A percentile compares a stretch with the other conserved stretches of the same genome.
phyloP scores from a whole-genome alignment of 2,888 invertebrate genomes.

The Dinocampus coccinellae region DNA sequence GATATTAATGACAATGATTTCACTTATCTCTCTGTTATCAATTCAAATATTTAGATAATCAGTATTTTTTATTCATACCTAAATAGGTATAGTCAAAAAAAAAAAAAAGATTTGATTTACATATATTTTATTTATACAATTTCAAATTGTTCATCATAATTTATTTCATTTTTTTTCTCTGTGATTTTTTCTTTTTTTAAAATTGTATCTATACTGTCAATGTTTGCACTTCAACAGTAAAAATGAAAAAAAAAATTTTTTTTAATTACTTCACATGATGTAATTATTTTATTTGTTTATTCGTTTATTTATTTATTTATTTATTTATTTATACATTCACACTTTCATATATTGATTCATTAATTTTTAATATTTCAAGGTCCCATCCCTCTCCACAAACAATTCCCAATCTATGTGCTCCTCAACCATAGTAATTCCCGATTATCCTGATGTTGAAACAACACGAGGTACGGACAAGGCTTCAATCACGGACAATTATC shows the following conservation, averaged over 20 bases:
- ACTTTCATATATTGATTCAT: too few species aligned
- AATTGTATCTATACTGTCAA: background rate
- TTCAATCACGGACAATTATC: constrained; percentile 1
- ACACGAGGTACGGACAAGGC: constrained; percentile 1
- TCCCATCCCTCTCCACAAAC: constrained; percentile 14
- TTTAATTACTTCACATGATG: background rate
- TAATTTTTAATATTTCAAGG: constrained; percentile 20
- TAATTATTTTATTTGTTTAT: background rate
- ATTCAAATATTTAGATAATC: background rate
- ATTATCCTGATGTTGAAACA: constrained; percentile 6
- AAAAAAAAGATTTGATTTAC: too few species aligned
- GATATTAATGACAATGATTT: constrained; percentile 26
- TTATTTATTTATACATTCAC: background rate
- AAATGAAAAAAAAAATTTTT: background rate
- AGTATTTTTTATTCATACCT: background rate
- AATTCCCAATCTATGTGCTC: constrained; percentile 16
- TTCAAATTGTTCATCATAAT: background rate
- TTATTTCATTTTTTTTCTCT: background rate
- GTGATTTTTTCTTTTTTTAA: background rate
- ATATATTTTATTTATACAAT: too few species aligned
- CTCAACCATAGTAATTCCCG: constrained; percentile 14
- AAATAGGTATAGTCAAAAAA: background rate
- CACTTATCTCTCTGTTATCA: constrained; percentile 1
- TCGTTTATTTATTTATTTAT: background rate
- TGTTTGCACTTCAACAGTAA: background rate